Conservation (phyloP, 1,140 invertebrate species). For the Meloidogyne chitwoodi region DNA sequence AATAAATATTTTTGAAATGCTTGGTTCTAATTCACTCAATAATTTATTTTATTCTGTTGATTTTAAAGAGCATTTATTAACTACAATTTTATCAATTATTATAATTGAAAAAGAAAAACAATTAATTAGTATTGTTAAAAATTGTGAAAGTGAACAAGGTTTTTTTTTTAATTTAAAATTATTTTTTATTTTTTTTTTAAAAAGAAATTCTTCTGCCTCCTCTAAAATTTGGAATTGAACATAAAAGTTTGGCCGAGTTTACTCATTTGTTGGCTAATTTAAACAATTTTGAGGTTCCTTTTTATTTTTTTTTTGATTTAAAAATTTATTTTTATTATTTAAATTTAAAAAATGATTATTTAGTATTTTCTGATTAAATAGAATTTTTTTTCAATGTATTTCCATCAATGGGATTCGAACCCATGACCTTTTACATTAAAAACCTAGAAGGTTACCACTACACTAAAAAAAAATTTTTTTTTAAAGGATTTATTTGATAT, state of each 20-base stretch:
- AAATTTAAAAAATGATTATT: not conserved
- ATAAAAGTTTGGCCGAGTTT: not conserved
- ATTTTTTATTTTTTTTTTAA: not conserved
- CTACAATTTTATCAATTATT: not conserved
- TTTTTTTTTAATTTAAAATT: not conserved
- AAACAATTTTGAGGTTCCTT: slow-evolving; percentile 8
- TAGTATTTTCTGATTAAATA: not conserved
- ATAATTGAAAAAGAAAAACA: not conserved
- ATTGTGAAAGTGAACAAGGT: not conserved
- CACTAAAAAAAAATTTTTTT: not conserved
- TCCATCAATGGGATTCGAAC: too few relatives aligned
- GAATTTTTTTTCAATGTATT: not conserved
- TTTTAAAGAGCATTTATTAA: not conserved
- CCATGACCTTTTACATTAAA: too few relatives aligned
- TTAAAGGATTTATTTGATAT: slow-evolving; percentile 1
- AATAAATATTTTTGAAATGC: not conserved
- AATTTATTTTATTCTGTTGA: not conserved
- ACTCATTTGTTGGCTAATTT: not conserved
- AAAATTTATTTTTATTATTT: not conserved
- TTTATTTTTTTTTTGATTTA: too few relatives aligned
- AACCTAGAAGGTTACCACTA: too few relatives aligned
- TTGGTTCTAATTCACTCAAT: not conserved
- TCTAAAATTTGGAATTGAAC: slow-evolving; percentile 6
- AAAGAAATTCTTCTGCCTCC: not conserved
- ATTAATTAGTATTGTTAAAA: not conserved